Percentiles rank a stretch among this genome's conserved stretches.
These are phyloP conservation scores for Timema podura DNA, from an alignment of 2,888 invertebrate genomes.

Conservation along the genomic window DNA sequence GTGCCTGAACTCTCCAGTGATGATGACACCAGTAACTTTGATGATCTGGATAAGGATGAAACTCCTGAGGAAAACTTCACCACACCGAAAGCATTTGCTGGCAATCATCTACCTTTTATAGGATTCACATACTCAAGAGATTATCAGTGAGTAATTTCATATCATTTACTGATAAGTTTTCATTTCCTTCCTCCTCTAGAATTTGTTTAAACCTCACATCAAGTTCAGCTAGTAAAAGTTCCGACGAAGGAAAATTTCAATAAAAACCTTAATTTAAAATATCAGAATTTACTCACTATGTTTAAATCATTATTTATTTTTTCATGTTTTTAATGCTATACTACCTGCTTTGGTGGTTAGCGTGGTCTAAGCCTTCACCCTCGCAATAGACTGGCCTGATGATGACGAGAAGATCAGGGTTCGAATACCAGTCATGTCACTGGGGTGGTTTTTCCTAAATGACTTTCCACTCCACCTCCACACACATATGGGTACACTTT, in stretches of 20 bases:
- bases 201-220: no score
- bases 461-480: no score
- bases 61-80: slow-evolving; percentile 91
- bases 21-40: slow-evolving; percentile 98
- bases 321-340: no score
- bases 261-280: background rate
- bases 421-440: no score
- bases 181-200: no score
- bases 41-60: slow-evolving; percentile 94
- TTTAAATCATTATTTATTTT: no score
- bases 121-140: slow-evolving; percentile 97
- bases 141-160: slow-evolving; percentile 56
- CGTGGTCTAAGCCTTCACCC: no score
- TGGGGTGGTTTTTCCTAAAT: no score
- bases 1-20: slow-evolving; percentile 94
- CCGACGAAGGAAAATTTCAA: background rate
- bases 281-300: background rate
- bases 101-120: slow-evolving; percentile 97
- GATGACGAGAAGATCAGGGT: no score
- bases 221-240: background rate
- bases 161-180: background rate
- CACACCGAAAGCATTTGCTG: slow-evolving; percentile 94
- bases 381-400: no score
- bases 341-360: no score
- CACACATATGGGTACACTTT: no score